phyloP scores from a whole-genome alignment of 2,113 vertebrate genomes.

The Malaclemys terrapin region DNA sequence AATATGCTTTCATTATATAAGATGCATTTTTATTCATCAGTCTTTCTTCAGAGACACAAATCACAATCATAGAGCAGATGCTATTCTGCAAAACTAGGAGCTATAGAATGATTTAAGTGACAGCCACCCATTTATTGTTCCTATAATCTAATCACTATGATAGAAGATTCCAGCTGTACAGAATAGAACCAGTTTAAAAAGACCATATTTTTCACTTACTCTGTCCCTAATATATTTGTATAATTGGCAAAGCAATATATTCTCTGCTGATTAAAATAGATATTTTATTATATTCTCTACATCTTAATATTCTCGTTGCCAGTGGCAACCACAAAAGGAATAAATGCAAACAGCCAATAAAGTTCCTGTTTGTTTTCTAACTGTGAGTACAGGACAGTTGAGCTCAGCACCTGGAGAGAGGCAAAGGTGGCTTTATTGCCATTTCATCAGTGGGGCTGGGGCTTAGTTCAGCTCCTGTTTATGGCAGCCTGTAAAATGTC shows the following conservation, averaged over 20 bases:
- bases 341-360: slow-evolving; percentile 25
- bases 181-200: slow-evolving; percentile 42
- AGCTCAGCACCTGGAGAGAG: neutral
- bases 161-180: slow-evolving; percentile 47
- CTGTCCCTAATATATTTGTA: neutral
- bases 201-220: neutral
- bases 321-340: slow-evolving; percentile 65
- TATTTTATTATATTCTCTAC: slow-evolving; percentile 34
- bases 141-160: slow-evolving; percentile 35
- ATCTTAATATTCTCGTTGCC: slow-evolving; percentile 66
- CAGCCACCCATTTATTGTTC: slow-evolving; percentile 47
- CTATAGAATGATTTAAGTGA: slow-evolving; percentile 42
- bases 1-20: slow-evolving; percentile 35
- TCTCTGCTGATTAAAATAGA: slow-evolving; percentile 21
- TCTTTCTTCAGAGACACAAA: slow-evolving; percentile 38
- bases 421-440: neutral
- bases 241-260: neutral
- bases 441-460: no score
- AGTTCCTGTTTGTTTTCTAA: slow-evolving; percentile 25
- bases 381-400: slow-evolving; percentile 35
- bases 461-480: neutral
- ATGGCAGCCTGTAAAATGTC: neutral
- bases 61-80: slow-evolving; percentile 47
- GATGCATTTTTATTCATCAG: slow-evolving; percentile 25
- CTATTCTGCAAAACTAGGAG: slow-evolving; percentile 34